phyloP scores from a whole-genome alignment of 2,888 invertebrate species.

The Lymantria dispar region DNA sequence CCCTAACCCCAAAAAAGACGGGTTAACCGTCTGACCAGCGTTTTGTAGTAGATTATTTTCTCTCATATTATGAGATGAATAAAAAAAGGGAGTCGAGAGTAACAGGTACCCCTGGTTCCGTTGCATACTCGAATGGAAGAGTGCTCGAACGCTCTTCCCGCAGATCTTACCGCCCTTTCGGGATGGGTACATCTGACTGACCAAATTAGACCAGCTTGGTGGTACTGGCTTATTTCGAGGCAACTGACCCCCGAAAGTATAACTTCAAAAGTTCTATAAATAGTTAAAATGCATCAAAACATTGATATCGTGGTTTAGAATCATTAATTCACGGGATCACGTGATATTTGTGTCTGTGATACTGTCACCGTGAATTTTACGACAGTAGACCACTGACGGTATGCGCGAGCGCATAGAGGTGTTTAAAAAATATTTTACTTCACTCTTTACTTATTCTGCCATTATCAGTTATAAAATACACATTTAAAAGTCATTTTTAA shows the following conservation, averaged over 20 bases:
- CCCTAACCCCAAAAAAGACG: too few relatives aligned
- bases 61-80: too few relatives aligned
- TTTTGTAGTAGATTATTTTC: too few relatives aligned
- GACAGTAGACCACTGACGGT: too few relatives aligned
- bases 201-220: constrained; percentile 31
- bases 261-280: background rate
- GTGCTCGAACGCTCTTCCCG: background rate
- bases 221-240: constrained; percentile 28
- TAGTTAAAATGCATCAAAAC: background rate
- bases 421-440: too few relatives aligned
- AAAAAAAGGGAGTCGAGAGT: background rate
- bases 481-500: too few relatives aligned
- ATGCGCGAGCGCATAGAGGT: too few relatives aligned
- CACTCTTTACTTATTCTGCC: too few relatives aligned
- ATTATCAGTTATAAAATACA: too few relatives aligned
- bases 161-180: background rate
- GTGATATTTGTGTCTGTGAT: background rate
- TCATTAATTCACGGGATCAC: background rate
- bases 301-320: constrained; percentile 10
- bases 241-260: constrained; percentile 21
- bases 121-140: background rate
- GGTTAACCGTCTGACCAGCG: too few relatives aligned
- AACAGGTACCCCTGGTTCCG: background rate
- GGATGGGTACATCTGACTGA: constrained; percentile 16
- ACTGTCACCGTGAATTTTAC: too few relatives aligned